Conservation (phyloP, 2,797 vertebrate genomes). For the Hydrocynus forskahlii region DNA sequence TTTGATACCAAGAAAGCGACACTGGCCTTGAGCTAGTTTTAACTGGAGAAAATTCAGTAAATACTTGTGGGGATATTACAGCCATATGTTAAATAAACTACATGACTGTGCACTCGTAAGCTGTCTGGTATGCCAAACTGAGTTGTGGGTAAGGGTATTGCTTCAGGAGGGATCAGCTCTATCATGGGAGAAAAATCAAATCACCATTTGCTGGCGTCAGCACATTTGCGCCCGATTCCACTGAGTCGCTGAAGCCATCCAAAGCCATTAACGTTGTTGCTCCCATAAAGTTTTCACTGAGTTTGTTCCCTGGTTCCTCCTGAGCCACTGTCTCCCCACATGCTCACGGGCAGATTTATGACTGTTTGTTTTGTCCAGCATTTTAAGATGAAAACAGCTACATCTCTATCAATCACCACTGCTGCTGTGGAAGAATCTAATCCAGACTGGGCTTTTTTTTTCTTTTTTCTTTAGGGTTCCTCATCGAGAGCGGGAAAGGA, state of each 20-base stretch:
- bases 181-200: slow-evolving; percentile 46
- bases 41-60: slow-evolving; percentile 29
- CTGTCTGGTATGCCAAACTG: slow-evolving; percentile 39
- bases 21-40: slow-evolving; percentile 8
- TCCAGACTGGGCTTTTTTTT: slow-evolving; percentile 47
- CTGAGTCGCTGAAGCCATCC: slow-evolving; percentile 37
- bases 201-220: slow-evolving; percentile 51
- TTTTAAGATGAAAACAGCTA: slow-evolving; percentile 69
- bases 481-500: slow-evolving; percentile 46
- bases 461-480: slow-evolving; percentile 14
- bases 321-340: slow-evolving; percentile 31
- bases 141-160: slow-evolving; percentile 24
- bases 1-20: neutral
- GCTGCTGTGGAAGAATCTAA: slow-evolving; percentile 51
- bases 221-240: slow-evolving; percentile 34
- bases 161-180: slow-evolving; percentile 36
- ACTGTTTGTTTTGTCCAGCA: slow-evolving; percentile 71
- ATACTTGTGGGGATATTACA: slow-evolving; percentile 32
- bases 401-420: slow-evolving; percentile 65
- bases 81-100: slow-evolving; percentile 45
- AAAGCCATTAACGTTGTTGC: slow-evolving; percentile 50
- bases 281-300: slow-evolving; percentile 58
- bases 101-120: slow-evolving; percentile 31
- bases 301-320: slow-evolving; percentile 39
- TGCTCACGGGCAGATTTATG: slow-evolving; percentile 53